phyloP scores from a whole-genome alignment of 2,888 invertebrate genomes.

The Cylindroiulus punctatus region DNA sequence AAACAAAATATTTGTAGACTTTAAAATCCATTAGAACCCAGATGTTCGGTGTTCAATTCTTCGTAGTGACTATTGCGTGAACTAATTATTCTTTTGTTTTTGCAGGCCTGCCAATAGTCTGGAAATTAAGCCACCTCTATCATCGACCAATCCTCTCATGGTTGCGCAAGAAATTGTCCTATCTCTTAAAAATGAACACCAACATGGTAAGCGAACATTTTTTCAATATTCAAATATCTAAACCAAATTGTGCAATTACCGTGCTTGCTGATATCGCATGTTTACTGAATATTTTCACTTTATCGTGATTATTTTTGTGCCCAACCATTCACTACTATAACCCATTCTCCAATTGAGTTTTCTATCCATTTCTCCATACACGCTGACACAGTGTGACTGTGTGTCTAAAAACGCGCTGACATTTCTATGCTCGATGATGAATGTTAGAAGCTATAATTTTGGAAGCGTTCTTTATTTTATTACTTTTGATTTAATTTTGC shows the following conservation, averaged over 20 bases:
- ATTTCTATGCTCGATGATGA: not conserved
- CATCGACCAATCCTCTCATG: slow-evolving; percentile 65
- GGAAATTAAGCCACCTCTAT: slow-evolving; percentile 65
- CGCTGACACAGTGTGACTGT: too few relatives aligned
- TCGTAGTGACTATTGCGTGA: too few relatives aligned
- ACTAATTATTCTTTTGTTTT: not conserved
- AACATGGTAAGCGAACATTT: slow-evolving; percentile 44
- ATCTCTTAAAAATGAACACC: slow-evolving; percentile 50
- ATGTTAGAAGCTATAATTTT: not conserved
- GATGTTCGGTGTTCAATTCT: too few relatives aligned
- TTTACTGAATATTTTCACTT: too few relatives aligned
- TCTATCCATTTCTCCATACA: too few relatives aligned
- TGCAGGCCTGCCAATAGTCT: slow-evolving; percentile 62
- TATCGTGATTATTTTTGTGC: too few relatives aligned
- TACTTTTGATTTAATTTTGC: not conserved
- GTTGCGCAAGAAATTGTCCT: slow-evolving; percentile 62
- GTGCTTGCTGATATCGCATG: too few relatives aligned
- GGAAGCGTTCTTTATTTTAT: not conserved
- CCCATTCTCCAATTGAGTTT: too few relatives aligned
- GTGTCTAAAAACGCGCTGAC: not conserved
- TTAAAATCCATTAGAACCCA: too few relatives aligned
- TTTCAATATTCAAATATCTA: not conserved
- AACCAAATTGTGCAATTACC: too few relatives aligned
- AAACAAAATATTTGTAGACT: too few relatives aligned
- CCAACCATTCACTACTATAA: too few relatives aligned